These are phyloP conservation scores for Saccopteryx bilineata DNA, from an alignment of 2,113 vertebrate genomes.

Conservation along the genomic window DNA sequence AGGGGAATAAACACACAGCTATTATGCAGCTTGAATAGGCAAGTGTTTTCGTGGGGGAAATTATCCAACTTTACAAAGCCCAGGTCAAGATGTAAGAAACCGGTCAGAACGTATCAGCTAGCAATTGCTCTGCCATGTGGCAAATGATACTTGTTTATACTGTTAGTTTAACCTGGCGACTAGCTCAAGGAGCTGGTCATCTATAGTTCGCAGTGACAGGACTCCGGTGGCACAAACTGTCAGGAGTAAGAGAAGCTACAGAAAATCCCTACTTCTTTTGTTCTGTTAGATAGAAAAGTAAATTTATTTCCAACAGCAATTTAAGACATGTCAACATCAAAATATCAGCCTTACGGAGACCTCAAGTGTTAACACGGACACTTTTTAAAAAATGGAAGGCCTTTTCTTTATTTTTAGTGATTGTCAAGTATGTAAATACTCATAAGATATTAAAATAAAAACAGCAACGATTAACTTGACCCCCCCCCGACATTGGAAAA, in stretches of 20 bases:
- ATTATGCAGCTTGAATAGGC: background rate
- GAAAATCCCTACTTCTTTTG: background rate
- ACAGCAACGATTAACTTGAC: background rate
- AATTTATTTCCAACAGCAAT: background rate
- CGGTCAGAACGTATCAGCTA: background rate
- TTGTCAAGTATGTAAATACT: background rate
- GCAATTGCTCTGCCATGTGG: background rate
- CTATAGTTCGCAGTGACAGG: accelerated
- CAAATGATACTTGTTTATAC: background rate
- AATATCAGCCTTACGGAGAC: background rate
- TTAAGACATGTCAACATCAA: background rate
- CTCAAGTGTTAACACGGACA: background rate
- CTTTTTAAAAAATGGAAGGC: background rate
- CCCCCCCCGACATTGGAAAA: background rate
- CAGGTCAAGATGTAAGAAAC: background rate
- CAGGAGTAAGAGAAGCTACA: background rate
- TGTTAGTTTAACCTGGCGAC: background rate
- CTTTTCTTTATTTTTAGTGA: background rate
- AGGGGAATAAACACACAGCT: background rate
- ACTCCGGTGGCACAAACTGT: too few relatives aligned
- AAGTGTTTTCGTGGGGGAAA: background rate
- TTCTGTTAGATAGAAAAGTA: background rate
- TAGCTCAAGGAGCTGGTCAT: background rate
- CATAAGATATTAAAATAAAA: background rate
- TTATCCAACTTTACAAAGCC: background rate